These are phyloP conservation scores for Myripristis murdjan DNA, from an alignment of 2,797 vertebrate species.

Conservation along the genomic window DNA sequence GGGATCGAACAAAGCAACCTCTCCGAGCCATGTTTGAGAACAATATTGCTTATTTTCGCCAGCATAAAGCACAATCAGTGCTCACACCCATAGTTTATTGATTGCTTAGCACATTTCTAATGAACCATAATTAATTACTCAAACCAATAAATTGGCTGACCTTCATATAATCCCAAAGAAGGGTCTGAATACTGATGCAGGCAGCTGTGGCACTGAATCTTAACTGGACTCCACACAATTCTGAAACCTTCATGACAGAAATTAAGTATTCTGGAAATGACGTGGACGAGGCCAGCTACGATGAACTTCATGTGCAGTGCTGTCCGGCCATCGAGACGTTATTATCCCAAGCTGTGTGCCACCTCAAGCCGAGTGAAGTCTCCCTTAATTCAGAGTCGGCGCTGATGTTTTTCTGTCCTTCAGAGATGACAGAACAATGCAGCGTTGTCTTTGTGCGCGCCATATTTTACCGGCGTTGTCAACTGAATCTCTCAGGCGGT, in stretches of 20 bases:
- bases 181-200: neutral
- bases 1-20: neutral
- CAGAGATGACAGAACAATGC: slow-evolving; percentile 1
- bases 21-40: neutral
- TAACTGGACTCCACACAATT: neutral
- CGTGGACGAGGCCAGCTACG: neutral
- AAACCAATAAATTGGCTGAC: slow-evolving; percentile 1
- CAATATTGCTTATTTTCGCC: slow-evolving; percentile 5
- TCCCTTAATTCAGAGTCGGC: neutral
- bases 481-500: slow-evolving; percentile 27
- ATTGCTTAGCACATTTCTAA: slow-evolving; percentile 9
- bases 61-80: slow-evolving; percentile 1
- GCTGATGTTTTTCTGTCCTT: neutral
- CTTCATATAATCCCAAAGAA: slow-evolving; percentile 1
- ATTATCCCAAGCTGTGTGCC: neutral
- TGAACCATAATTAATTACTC: neutral
- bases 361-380: neutral
- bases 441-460: slow-evolving; percentile 17
- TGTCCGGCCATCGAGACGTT: too few relatives aligned
- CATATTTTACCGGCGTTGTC: slow-evolving; percentile 20
- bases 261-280: too few relatives aligned
- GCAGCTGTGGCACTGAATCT: neutral
- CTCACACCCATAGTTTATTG: slow-evolving; percentile 6
- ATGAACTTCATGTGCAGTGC: too few relatives aligned
- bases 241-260: neutral